Percentiles rank a stretch among this genome's conserved stretches.
Evolutionary conservation across 2,888 invertebrate species (phyloP).

Genomic region (Alentia gelatinosa): DNA sequence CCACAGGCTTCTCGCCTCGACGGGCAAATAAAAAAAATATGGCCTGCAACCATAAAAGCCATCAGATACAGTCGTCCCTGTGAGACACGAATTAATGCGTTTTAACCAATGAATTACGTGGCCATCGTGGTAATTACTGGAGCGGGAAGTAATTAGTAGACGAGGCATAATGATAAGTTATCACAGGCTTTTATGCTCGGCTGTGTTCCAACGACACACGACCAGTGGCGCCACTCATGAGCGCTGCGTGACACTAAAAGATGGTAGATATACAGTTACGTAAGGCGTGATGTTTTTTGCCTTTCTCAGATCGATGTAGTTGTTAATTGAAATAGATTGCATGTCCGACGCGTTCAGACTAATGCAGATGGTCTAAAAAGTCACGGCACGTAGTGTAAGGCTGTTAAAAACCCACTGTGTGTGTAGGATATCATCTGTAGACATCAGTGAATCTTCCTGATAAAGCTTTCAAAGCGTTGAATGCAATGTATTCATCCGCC

Average conservation of each 20-base stretch:
- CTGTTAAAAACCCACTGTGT: background rate
- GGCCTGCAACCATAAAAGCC: background rate
- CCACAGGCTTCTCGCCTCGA: background rate
- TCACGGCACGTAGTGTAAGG: background rate
- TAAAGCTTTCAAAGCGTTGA: background rate
- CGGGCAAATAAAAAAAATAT: background rate
- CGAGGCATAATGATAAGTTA: background rate
- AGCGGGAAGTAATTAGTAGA: background rate
- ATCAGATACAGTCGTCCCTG: background rate
- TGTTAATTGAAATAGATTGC: constrained; percentile 9
- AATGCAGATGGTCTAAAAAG: background rate
- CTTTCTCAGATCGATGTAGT: background rate
- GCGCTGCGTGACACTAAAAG: background rate
- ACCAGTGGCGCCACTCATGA: background rate
- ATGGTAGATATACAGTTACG: background rate
- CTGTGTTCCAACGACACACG: background rate
- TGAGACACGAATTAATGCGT: background rate
- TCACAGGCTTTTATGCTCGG: background rate
- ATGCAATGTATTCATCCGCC: background rate
- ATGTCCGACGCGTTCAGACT: background rate
- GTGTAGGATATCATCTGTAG: background rate
- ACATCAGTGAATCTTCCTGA: background rate
- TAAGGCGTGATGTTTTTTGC: background rate
- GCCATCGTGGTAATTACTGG: background rate
- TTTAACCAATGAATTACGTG: constrained; percentile 12